Evolutionary conservation across 2,888 invertebrate genomes (phyloP).

Genomic region (Andricus quercusramuli): DNA sequence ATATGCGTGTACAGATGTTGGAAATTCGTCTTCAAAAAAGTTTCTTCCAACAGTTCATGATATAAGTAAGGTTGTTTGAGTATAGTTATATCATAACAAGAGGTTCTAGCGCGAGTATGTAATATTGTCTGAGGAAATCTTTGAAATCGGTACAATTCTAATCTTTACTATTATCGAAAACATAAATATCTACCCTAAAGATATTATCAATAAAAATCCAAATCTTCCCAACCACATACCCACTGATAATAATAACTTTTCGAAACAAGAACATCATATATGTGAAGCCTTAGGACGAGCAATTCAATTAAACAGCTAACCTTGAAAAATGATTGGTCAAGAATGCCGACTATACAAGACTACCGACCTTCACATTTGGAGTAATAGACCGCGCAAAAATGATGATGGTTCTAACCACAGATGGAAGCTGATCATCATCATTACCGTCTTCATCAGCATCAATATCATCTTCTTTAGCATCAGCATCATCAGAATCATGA

Average conservation of each 20-base stretch:
- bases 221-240: not conserved
- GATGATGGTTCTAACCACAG: conserved; percentile 5
- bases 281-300: conserved; percentile 9
- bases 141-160: not conserved
- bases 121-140: not conserved
- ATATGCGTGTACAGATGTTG: not conserved
- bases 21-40: not conserved
- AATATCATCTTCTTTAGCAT: not conserved
- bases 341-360: conserved; percentile 3
- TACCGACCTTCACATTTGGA: conserved; percentile 16
- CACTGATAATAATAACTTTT: conserved; percentile 1
- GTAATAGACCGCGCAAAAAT: not conserved
- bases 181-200: not conserved
- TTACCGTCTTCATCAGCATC: not conserved
- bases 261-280: conserved; percentile 10
- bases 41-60: not conserved
- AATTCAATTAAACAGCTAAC: conserved; percentile 34
- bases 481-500: conserved; percentile 28
- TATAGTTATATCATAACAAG: not conserved
- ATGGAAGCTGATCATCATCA: conserved; percentile 30
- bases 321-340: conserved; percentile 24
- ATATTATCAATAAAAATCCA: not conserved
- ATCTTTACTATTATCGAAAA: conserved; percentile 14
- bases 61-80: not conserved
- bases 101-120: not conserved